Percentiles rank a stretch among this genome's conserved stretches.
Conservation (phyloP, 2,888 invertebrate genomes). For the Sesia apiformis region DNA sequence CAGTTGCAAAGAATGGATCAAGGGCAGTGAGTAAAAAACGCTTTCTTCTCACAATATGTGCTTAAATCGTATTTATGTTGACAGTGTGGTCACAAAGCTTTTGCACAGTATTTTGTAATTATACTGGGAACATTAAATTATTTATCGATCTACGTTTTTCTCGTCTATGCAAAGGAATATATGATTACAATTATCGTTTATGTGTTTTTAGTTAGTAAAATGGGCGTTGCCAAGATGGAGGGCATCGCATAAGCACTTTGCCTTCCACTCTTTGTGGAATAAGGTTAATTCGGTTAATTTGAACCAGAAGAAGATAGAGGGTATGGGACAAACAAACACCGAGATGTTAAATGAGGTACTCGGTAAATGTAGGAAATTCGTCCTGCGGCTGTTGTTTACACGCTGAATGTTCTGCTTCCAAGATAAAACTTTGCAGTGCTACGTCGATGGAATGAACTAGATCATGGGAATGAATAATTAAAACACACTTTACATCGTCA, state of each 20-base stretch:
- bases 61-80: constrained; percentile 6
- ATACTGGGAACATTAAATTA: background rate
- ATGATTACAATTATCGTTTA: background rate
- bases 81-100: constrained; percentile 3
- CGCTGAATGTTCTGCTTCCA: constrained; percentile 32
- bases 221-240: constrained; percentile 71
- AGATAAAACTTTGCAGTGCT: constrained; percentile 6
- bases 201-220: constrained; percentile 63
- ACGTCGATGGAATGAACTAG: background rate
- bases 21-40: constrained; percentile 61
- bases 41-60: constrained; percentile 21
- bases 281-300: constrained; percentile 55
- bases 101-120: constrained; percentile 18
- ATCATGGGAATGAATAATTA: background rate
- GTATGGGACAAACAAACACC: background rate
- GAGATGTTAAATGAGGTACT: background rate
- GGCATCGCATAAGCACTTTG: constrained; percentile 65
- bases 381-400: constrained; percentile 31
- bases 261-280: constrained; percentile 53
- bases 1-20: constrained; percentile 55
- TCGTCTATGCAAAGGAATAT: background rate
- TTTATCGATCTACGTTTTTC: no score
- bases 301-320: background rate
- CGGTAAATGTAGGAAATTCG: background rate
- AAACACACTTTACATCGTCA: no score